Evolutionary conservation across 1,140 invertebrate genomes (phyloP), one percentile per base, ranked within the genome.

Genomic region (Bombus balteatus): DNA sequence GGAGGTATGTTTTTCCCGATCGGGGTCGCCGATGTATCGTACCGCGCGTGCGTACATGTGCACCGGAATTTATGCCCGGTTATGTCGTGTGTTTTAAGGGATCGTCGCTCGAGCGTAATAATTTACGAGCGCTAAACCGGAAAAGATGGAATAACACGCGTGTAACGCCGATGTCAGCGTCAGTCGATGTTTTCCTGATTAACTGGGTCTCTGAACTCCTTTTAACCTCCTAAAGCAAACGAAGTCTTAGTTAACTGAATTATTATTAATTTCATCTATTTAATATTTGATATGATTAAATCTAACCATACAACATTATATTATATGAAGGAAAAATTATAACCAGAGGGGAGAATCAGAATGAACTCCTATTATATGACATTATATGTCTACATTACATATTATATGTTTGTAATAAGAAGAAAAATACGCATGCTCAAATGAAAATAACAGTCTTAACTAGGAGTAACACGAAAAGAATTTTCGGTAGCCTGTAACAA

Each of bases 1-100:
- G 86, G 76, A 84, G 68, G 82, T 79, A 77, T 84, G 47, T 87
- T 87, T 87, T 87, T 84, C 39, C 82, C 74, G 75, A 87, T 87
- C 75, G 81, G 70, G 82, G 76, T 87, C 81, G 86, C 75, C 66
- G 32, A 41, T 80, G 79, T 53, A 75, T 57, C 59, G 47, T 57
- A n/a, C 53, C 47, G 80, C 83, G 78, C 79, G 68, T 57, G 65
- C 43, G 74, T 79, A 68, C 72, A 68, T 43, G 80, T 72, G 70
- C 73, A 59, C 80, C 76, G 70, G 77, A 81, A 85, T 80, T 80
- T 85, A 81, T 85, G 57, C 77, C 62, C 73, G 81, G 47, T 83
- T 83, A 59, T 81, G 57, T 82, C 65, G 66, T 72, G 57, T 76
- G 57, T 81, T 66, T 76, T 85, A 85, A 85, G 70, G 66, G 53